Evolutionary conservation across 1,140 invertebrate species (phyloP).

Genomic region (Brachystomella parvula): DNA sequence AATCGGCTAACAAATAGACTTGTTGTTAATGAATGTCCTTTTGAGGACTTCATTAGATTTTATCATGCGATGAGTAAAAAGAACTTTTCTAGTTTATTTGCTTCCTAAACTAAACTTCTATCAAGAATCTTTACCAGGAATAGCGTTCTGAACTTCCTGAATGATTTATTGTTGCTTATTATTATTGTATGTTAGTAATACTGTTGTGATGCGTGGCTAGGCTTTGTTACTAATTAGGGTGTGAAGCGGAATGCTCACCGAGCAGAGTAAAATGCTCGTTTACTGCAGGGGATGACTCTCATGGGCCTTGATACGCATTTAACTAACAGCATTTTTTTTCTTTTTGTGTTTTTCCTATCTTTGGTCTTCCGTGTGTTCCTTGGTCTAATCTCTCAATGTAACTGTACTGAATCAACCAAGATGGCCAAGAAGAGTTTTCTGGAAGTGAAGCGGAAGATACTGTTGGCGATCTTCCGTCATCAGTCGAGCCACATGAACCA

Average conservation of each 20-base stretch:
- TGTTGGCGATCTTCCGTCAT: constrained; percentile 29
- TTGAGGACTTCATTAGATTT: neutral
- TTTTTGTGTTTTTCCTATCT: constrained; percentile 25
- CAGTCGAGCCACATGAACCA: constrained; percentile 14
- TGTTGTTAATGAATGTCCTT: neutral
- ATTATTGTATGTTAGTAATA: no score
- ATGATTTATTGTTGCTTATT: no score
- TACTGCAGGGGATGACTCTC: no score
- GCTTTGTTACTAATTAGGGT: no score
- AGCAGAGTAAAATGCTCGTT: no score
- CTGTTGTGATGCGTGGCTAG: no score
- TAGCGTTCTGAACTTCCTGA: no score
- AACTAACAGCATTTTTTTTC: constrained; percentile 12
- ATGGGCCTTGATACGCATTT: neutral
- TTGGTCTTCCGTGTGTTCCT: constrained; percentile 10
- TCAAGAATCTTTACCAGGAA: no score
- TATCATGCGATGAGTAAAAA: constrained; percentile 4
- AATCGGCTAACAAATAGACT: neutral
- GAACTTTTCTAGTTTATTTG: no score
- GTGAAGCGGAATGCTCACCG: no score
- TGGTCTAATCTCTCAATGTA: constrained; percentile 43
- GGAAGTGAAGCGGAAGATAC: constrained; percentile 37
- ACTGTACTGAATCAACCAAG: constrained; percentile 8
- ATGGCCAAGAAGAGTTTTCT: constrained; percentile 27
- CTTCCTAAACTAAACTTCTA: no score